Evolutionary conservation across 2,888 invertebrate genomes (phyloP), one percentile per base, ranked within the genome.

Genomic region (Acronicta psi): DNA sequence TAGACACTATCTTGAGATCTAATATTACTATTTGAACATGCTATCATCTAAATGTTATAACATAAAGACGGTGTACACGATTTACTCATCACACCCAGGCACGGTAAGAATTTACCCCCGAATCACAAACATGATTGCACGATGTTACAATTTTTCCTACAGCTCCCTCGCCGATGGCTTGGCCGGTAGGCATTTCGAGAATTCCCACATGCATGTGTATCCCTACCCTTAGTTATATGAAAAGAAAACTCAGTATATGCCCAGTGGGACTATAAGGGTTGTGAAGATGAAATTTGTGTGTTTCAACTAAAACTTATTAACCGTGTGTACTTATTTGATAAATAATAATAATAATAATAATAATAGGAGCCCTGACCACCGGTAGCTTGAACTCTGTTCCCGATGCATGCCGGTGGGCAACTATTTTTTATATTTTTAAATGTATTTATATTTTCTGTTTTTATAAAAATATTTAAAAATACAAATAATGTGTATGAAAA

Each of bases 81-180:
- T 29, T 10, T 4, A 29, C 7, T 20, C 11, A 6, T 23, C 13
- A 16, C 1, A 37, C 6, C 11, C 16, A 38, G 13, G 16, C 9
- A 7, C 18, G 17, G 9, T 13, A 14, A 18, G 25, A 43, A 47
- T 41, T 23, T 29, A 37, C 16, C 49, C 17, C 8, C 2, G 11
- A 61, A 44, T 44, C 37, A 49, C 50, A 36, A 14, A 16, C 8
- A 40, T 55, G 49, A 58, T 59, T 36, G 47, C 38, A 59, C 10
- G 58, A 51, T 45, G 56, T 54, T 58, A 53, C 43, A 65, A 57
- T 63, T 57, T 61, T 46, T 51, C 14, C 29, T 50, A 72, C 54
- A 23, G 42, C 61, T 75, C 75, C 63, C 72, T 42, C 11, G 72
- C 14, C 34, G 44, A 18, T n/a, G 9, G 37, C 41, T 62, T 11